Conservation (phyloP, 2,797 vertebrate species). For the Karalla daura region DNA sequence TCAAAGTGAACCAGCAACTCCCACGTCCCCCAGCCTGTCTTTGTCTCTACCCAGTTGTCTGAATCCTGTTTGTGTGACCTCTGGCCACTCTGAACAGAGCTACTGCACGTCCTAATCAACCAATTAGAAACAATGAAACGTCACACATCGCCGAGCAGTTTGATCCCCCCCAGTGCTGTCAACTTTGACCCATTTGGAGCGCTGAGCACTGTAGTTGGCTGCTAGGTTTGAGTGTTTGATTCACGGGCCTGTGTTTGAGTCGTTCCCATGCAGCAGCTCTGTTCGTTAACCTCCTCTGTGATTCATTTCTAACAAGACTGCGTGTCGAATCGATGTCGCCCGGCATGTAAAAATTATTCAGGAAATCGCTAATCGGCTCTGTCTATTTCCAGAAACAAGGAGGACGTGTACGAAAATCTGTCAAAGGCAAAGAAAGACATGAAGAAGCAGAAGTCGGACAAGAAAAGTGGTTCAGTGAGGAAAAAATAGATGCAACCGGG, state of each 20-base stretch:
- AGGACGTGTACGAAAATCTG: conserved; percentile 92
- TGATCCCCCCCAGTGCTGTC: background rate
- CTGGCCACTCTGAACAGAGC: conserved; percentile 1
- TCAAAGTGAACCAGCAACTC: background rate
- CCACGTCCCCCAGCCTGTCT: background rate
- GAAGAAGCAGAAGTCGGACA: conserved; percentile 89
- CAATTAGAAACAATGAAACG: conserved; percentile 32
- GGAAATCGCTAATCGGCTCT: conserved; percentile 10
- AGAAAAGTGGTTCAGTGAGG: conserved; percentile 87
- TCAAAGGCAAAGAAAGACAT: conserved; percentile 88
- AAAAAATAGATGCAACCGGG: conserved; percentile 85
- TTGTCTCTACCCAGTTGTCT: conserved; percentile 17
- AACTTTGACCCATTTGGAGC: conserved; percentile 57
- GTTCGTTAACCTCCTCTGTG: conserved; percentile 11
- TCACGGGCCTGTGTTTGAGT: conserved; percentile 27
- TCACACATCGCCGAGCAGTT: conserved; percentile 10
- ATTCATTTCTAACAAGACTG: conserved; percentile 3
- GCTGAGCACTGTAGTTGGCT: conserved; percentile 9
- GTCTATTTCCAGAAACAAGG: conserved; percentile 84
- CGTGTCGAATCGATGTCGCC: conserved; percentile 8
- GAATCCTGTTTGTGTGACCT: conserved; percentile 34
- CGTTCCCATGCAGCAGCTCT: conserved; percentile 5
- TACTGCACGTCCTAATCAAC: conserved; percentile 39
- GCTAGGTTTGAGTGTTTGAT: conserved; percentile 45
- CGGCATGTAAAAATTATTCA: background rate